Conservation (phyloP, 2,797 vertebrate genomes). For the Rhinophrynus dorsalis region DNA sequence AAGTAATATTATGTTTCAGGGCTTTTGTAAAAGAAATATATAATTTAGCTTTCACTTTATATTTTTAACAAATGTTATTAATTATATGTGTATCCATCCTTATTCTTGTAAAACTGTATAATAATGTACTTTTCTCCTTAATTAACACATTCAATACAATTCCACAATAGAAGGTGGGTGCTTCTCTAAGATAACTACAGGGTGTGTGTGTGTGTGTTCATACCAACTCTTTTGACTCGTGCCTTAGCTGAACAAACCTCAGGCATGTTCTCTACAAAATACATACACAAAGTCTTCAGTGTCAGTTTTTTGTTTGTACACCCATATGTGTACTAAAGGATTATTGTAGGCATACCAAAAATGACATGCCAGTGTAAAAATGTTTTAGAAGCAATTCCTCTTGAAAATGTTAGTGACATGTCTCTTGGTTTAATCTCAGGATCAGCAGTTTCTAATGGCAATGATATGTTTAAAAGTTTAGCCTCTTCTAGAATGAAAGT, state of each 20-base stretch:
- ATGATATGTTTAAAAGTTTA: background rate
- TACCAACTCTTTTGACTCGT: constrained; percentile 31
- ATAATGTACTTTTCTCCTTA: no score
- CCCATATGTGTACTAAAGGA: constrained; percentile 10
- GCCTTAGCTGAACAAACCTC: constrained; percentile 38
- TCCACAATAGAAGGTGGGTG: constrained; percentile 42
- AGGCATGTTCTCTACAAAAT: constrained; percentile 23
- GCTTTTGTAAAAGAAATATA: no score
- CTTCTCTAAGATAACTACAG: constrained; percentile 24
- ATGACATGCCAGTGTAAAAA: background rate
- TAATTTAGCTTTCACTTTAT: no score
- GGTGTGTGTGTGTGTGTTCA: constrained; percentile 37
- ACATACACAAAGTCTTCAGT: constrained; percentile 21
- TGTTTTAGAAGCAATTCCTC: background rate
- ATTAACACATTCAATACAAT: no score
- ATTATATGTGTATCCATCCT: no score
- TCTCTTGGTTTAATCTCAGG: no score
- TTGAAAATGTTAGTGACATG: background rate
- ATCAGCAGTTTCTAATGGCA: background rate
- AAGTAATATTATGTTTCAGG: no score
- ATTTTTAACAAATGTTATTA: no score
- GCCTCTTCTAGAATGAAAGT: background rate
- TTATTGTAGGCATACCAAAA: background rate
- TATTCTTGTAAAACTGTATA: no score
- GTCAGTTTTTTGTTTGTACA: constrained; percentile 12